A percentile compares a stretch with the other conserved stretches of the same genome.
phyloP scores from a whole-genome alignment of 2,888 invertebrate genomes.

The Dascillus cervinus region DNA sequence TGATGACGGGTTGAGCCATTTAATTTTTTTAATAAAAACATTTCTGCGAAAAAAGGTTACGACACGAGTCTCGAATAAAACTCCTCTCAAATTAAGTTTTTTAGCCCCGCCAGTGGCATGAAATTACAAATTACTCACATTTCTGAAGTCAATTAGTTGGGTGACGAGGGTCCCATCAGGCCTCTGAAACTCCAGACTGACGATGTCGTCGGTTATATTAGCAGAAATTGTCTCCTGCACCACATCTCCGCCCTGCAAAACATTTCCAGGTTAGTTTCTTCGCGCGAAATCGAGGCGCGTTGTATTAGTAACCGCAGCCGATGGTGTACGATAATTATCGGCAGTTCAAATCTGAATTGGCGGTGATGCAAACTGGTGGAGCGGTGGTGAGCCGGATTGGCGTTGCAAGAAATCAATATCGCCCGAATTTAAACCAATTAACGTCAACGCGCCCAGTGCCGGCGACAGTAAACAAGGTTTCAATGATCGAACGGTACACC shows the following conservation, averaged over 20 bases:
- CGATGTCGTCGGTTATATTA: conserved; percentile 84
- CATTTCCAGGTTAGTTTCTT: too few relatives aligned
- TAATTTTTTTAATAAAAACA: too few relatives aligned
- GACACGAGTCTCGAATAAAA: too few relatives aligned
- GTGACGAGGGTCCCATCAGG: conserved; percentile 88
- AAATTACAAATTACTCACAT: too few relatives aligned
- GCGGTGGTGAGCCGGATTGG: conserved; percentile 9
- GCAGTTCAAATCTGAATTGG: too few relatives aligned
- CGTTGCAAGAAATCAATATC: conserved; percentile 15
- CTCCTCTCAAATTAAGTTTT: too few relatives aligned
- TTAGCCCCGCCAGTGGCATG: too few relatives aligned
- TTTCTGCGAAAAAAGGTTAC: too few relatives aligned
- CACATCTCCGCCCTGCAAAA: conserved; percentile 84
- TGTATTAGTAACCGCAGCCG: too few relatives aligned
- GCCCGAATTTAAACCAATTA: conserved; percentile 17
- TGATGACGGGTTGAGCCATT: too few relatives aligned
- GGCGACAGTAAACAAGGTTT: conserved; percentile 13
- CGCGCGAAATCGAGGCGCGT: too few relatives aligned
- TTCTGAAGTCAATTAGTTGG: conserved; percentile 89
- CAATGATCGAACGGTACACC: conserved; percentile 11
- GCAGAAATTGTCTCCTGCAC: conserved; percentile 87
- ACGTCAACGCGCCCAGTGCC: conserved; percentile 13
- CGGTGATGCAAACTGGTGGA: conserved; percentile 12
- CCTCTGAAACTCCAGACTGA: conserved; percentile 81
- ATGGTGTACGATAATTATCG: too few relatives aligned